Evolutionary conservation across 2,888 invertebrate species (phyloP).

Genomic region (Pandemis heparana): DNA sequence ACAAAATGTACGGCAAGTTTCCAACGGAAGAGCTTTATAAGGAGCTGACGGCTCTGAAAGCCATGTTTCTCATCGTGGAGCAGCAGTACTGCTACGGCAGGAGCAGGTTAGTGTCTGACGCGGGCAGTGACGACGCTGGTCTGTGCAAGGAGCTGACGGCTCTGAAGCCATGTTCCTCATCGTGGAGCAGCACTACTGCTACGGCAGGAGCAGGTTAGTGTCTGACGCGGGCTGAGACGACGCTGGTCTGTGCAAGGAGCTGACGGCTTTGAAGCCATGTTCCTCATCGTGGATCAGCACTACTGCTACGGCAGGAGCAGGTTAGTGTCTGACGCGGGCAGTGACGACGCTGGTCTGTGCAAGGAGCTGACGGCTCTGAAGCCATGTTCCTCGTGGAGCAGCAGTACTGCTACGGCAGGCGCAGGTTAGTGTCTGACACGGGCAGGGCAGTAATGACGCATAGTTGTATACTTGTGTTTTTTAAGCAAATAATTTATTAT

Average conservation of each 20-base stretch:
- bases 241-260: slow-evolving; percentile 89
- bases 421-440: slow-evolving; percentile 77
- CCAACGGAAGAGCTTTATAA: slow-evolving; percentile 88
- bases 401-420: slow-evolving; percentile 88
- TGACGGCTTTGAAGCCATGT: slow-evolving; percentile 89
- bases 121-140: too few relatives aligned
- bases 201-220: slow-evolving; percentile 86
- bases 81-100: slow-evolving; percentile 88
- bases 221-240: too few relatives aligned
- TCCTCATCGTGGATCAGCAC: slow-evolving; percentile 90
- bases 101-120: slow-evolving; percentile 78
- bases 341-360: too few relatives aligned
- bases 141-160: slow-evolving; percentile 88
- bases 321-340: slow-evolving; percentile 82
- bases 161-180: slow-evolving; percentile 90
- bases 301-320: slow-evolving; percentile 88
- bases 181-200: slow-evolving; percentile 89
- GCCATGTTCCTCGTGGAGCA: slow-evolving; percentile 92
- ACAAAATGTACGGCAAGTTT: slow-evolving; percentile 92
- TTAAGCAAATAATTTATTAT: too few relatives aligned
- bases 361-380: slow-evolving; percentile 87
- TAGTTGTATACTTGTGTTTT: too few relatives aligned
- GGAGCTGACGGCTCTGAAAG: slow-evolving; percentile 87
- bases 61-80: slow-evolving; percentile 91
- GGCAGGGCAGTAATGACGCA: too few relatives aligned